phyloP scores from a whole-genome alignment of 2,797 vertebrate genomes.

The Amblyraja radiata region DNA sequence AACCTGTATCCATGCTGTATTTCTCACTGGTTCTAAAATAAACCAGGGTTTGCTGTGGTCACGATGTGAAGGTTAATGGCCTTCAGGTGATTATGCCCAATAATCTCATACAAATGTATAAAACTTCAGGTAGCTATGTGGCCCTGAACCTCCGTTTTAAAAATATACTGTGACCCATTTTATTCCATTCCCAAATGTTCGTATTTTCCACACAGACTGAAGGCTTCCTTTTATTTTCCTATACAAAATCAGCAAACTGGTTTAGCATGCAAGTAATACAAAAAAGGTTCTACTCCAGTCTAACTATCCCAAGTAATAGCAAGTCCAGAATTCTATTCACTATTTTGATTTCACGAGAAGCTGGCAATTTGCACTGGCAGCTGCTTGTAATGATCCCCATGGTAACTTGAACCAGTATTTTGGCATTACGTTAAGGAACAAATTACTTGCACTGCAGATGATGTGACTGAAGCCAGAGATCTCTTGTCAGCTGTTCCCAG shows the following conservation, averaged over 20 bases:
- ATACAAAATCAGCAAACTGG: background rate
- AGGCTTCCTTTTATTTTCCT: background rate
- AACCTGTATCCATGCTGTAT: too few relatives aligned
- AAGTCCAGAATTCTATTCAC: slow-evolving; percentile 10
- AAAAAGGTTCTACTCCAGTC: background rate
- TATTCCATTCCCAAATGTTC: background rate
- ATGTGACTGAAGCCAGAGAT: background rate
- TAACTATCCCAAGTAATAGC: background rate
- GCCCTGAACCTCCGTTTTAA: background rate
- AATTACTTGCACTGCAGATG: background rate
- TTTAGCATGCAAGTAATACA: background rate
- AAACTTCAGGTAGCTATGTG: background rate
- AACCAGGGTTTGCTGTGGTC: background rate
- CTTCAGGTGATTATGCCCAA: background rate
- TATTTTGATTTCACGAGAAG: background rate
- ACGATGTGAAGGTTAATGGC: background rate
- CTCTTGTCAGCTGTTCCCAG: background rate
- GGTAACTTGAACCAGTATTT: slow-evolving; percentile 16
- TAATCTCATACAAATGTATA: background rate
- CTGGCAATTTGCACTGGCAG: background rate
- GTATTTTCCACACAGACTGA: background rate
- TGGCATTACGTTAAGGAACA: background rate
- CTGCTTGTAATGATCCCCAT: background rate
- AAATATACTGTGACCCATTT: background rate
- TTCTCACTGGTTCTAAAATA: background rate